A percentile compares a stretch with the other conserved stretches of the same genome.
Evolutionary conservation across 2,888 invertebrate species (phyloP).

Genomic region (Agrochola lychnidis): DNA sequence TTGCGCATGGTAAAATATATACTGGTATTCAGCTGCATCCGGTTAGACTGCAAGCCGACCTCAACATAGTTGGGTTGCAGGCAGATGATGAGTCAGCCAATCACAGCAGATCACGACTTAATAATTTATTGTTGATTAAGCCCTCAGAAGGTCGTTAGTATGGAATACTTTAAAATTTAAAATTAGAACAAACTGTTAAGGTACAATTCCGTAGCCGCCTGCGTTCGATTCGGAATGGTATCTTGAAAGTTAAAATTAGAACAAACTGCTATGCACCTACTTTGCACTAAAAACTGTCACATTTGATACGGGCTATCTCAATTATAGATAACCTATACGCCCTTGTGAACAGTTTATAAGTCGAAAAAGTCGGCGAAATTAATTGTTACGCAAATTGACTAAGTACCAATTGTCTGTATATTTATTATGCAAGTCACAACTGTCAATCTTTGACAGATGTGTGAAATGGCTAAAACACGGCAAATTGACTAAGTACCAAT

Average conservation of each 20-base stretch:
- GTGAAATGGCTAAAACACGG: too few species aligned
- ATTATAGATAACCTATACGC: constrained; percentile 10
- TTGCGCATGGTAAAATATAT: too few species aligned
- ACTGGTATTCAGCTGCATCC: too few species aligned
- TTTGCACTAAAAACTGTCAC: not conserved
- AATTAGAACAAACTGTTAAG: not conserved
- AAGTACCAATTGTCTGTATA: not conserved
- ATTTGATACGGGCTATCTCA: constrained; percentile 8
- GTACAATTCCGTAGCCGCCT: too few species aligned
- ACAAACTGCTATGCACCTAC: not conserved
- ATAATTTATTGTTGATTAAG: not conserved
- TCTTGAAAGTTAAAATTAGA: not conserved
- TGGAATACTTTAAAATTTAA: too few species aligned
- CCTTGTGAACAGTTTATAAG: constrained; percentile 3
- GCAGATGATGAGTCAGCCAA: not conserved
- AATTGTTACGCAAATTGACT: not conserved
- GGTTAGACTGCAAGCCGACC: too few species aligned
- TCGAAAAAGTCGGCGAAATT: not conserved
- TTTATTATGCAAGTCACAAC: too few species aligned
- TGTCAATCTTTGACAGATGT: too few species aligned
- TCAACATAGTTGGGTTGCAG: too few species aligned
- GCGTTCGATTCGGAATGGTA: too few species aligned
- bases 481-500: too few species aligned
- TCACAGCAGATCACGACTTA: not conserved
- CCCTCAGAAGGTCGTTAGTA: not conserved